phyloP scores from a whole-genome alignment of 2,888 invertebrate species.

The Thymelicus sylvestris region DNA sequence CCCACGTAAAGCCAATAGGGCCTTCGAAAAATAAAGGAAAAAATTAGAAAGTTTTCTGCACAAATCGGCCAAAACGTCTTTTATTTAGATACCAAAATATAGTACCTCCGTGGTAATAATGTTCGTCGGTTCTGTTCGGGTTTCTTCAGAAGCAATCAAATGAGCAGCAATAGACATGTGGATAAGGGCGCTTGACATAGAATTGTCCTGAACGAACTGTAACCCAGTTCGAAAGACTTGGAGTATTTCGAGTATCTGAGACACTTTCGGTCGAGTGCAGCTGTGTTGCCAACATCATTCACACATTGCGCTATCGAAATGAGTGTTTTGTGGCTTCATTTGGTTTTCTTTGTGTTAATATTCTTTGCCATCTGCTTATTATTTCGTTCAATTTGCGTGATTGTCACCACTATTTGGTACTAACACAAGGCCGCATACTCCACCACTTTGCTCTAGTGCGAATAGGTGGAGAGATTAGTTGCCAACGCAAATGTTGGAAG shows the following conservation, averaged over 20 bases:
- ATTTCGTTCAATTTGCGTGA: neutral
- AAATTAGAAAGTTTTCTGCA: too few species aligned
- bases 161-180: slow-evolving; percentile 31
- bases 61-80: too few species aligned
- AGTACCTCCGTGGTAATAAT: too few species aligned
- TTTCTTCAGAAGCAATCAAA: slow-evolving; percentile 32
- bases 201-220: slow-evolving; percentile 38
- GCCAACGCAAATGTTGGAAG: too few species aligned
- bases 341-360: slow-evolving; percentile 11
- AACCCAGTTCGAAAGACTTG: slow-evolving; percentile 35
- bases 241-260: slow-evolving; percentile 32
- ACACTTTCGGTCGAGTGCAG: slow-evolving; percentile 34
- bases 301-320: slow-evolving; percentile 18
- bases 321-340: neutral
- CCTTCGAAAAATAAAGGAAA: too few species aligned
- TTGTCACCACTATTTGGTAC: too few species aligned
- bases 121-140: too few species aligned
- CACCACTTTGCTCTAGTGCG: too few species aligned
- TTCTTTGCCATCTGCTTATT: neutral
- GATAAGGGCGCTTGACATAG: slow-evolving; percentile 38
- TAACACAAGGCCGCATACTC: too few species aligned
- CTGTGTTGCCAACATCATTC: slow-evolving; percentile 35
- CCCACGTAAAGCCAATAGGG: too few species aligned
- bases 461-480: too few species aligned
- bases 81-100: too few species aligned